Base-by-base conservation (phyloP, 2,888 invertebrate species). In the Muschampia plurimacula region DNA sequence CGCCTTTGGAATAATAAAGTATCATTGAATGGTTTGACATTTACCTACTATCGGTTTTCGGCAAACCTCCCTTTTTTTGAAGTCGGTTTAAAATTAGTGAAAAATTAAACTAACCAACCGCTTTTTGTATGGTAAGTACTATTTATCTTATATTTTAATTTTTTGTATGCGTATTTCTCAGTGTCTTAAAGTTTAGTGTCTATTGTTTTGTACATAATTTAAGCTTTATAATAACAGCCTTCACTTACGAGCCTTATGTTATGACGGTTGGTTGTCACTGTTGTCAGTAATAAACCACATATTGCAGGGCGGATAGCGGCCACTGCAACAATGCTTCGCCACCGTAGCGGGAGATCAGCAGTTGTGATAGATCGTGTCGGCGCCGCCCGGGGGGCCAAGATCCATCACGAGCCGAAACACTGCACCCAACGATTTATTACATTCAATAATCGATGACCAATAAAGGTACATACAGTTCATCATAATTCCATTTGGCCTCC, bases 361-460 rank as follows among this genome's bases (percentile, higher is more conserved):
- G 67, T 69, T 67, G 81, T 81, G 84, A 84, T 84, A 83, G 85
- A 82, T 87, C 89, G 87, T 78, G 78, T 78, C 77, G 74, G 81
- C 75, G 69, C 82, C 78, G 82, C 81, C 83, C 89, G 89, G 92
- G 92, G 91, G 92, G 93, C 81, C 78, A 84, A 87, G 13, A 90
- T 91, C 91, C 87, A 90, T 92, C 92, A 92, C 87, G 86, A 86
- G 82, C 83, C 83, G 83, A 91, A 91, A 87, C 84, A 84, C 82
- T 82, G 83, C 82, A 89, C 90, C 86, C 86, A 90, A 90, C 88
- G 87, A 91, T 91, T 90, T 89, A 89, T 89, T 89, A 88, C 89
- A 88, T 36, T 59, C 87, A 88, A 89, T 92, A 92, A 72, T 65
- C 57, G 59, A 72, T 72, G 59, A 92, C 90, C 90, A 90, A 92